A percentile compares a stretch with the other conserved stretches of the same genome.
phyloP scores from a whole-genome alignment of 2,888 invertebrate species.

The Tricholauxania praeusta region DNA sequence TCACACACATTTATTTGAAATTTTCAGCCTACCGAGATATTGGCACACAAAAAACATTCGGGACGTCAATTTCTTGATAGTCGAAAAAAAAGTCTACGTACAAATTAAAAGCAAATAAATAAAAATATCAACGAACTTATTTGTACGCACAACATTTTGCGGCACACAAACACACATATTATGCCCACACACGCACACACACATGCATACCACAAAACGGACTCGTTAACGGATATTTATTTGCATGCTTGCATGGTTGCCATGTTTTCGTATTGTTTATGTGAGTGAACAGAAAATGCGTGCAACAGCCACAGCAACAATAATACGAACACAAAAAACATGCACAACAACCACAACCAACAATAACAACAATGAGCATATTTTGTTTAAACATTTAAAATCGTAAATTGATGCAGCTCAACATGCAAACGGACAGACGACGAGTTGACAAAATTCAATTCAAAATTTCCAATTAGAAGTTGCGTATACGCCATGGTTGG shows the following conservation, averaged over 20 bases:
- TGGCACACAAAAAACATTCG: too few species aligned
- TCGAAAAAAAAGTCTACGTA: too few species aligned
- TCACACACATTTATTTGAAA: too few species aligned
- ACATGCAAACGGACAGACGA: not conserved
- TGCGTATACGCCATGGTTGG: conserved; percentile 14
- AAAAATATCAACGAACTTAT: too few species aligned
- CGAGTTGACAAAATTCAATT: not conserved
- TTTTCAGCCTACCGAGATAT: too few species aligned
- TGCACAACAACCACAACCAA: too few species aligned
- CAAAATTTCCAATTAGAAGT: conserved; percentile 22
- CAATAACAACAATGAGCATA: too few species aligned
- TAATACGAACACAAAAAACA: too few species aligned
- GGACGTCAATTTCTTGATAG: too few species aligned
- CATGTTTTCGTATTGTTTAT: conserved; percentile 28
- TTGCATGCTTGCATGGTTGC: conserved; percentile 21
- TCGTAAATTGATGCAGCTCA: not conserved
- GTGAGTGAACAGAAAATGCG: conserved; percentile 1
- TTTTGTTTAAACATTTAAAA: too few species aligned
- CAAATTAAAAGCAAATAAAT: too few species aligned
- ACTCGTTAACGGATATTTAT: conserved; percentile 26
- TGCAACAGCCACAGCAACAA: not conserved
- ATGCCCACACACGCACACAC: not conserved
- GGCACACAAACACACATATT: not conserved
- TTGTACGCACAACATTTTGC: too few species aligned
- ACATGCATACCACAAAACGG: conserved; percentile 9